These are phyloP conservation scores for Azorinus chamasolen DNA, from an alignment of 2,888 invertebrate species.

Conservation along the genomic window DNA sequence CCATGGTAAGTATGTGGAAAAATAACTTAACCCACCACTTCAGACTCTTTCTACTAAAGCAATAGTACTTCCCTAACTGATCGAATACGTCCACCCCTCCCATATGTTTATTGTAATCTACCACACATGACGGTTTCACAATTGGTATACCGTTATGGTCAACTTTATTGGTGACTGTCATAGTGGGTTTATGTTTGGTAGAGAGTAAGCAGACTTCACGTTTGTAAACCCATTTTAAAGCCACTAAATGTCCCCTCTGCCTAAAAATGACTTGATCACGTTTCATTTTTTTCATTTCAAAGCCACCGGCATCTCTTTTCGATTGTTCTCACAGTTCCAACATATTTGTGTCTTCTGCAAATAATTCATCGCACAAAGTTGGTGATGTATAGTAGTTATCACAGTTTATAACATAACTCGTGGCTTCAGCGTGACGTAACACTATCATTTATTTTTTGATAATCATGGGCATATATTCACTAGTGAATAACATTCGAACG, in stretches of 20 bases:
- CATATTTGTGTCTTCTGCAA: slow-evolving; percentile 7
- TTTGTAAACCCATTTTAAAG: slow-evolving; percentile 38
- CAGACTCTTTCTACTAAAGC: slow-evolving; percentile 39
- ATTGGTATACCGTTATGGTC: slow-evolving; percentile 17
- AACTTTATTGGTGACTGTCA: slow-evolving; percentile 30
- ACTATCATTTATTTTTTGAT: no score
- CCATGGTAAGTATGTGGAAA: slow-evolving; percentile 42
- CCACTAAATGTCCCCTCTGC: slow-evolving; percentile 20
- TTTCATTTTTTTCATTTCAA: slow-evolving; percentile 3
- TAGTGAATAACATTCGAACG: no score
- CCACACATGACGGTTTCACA: slow-evolving; percentile 37
- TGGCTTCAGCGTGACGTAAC: no score
- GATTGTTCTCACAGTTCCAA: slow-evolving; percentile 21
- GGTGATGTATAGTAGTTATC: slow-evolving; percentile 34
- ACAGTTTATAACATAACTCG: not conserved
- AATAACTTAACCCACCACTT: slow-evolving; percentile 64
- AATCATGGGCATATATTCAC: no score
- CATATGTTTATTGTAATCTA: slow-evolving; percentile 58
- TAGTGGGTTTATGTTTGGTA: slow-evolving; percentile 30
- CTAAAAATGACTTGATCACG: slow-evolving; percentile 19
- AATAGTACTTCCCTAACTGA: slow-evolving; percentile 53
- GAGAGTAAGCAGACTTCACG: slow-evolving; percentile 47
- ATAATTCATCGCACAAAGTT: slow-evolving; percentile 4
- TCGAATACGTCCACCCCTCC: slow-evolving; percentile 64
- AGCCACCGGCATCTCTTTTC: slow-evolving; percentile 13